A percentile compares a stretch with the other conserved stretches of the same genome.
Conservation (phyloP, 1,140 invertebrate species). For the Thaumetopoea pityocampa region DNA sequence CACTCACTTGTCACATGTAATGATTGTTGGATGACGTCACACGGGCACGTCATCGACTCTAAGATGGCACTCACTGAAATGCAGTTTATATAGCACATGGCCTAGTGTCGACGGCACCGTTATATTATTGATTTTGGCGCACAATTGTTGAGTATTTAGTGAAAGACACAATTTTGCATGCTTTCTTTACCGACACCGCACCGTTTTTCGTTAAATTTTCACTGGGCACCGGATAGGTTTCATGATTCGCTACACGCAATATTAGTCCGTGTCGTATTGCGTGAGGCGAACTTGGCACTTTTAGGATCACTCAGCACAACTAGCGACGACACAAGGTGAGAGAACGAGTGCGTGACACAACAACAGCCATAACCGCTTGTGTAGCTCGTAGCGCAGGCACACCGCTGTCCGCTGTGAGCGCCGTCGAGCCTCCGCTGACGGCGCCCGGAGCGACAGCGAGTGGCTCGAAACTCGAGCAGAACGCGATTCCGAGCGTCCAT, state of each 20-base stretch:
- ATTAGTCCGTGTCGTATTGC: slow-evolving; percentile 25
- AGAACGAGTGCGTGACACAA: slow-evolving; percentile 66
- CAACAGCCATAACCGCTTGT: slow-evolving; percentile 11
- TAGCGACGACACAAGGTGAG: slow-evolving; percentile 73
- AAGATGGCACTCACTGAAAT: slow-evolving; percentile 79
- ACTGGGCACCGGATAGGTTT: slow-evolving; percentile 68
- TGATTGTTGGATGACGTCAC: slow-evolving; percentile 74
- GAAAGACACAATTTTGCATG: slow-evolving; percentile 76
- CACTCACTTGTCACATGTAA: slow-evolving; percentile 82
- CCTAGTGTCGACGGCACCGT: slow-evolving; percentile 79
- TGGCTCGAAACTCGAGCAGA: not conserved
- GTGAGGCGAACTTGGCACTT: slow-evolving; percentile 46
- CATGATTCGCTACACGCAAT: slow-evolving; percentile 42
- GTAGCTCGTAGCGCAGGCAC: slow-evolving; percentile 3
- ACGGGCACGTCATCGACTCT: slow-evolving; percentile 38
- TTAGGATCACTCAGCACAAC: slow-evolving; percentile 70
- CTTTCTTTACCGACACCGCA: slow-evolving; percentile 72
- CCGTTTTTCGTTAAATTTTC: slow-evolving; percentile 68
- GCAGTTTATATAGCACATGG: slow-evolving; percentile 78
- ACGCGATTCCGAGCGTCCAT: slow-evolving; percentile 16
- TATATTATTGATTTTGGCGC: slow-evolving; percentile 78
- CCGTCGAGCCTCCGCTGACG: not conserved
- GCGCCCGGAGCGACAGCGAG: not conserved
- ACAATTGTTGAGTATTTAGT: slow-evolving; percentile 78
- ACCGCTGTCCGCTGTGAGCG: slow-evolving; percentile 7